These are phyloP conservation scores for Ceratothoa steindachneri DNA, from an alignment of 2,888 invertebrate genomes.

Conservation along the genomic window DNA sequence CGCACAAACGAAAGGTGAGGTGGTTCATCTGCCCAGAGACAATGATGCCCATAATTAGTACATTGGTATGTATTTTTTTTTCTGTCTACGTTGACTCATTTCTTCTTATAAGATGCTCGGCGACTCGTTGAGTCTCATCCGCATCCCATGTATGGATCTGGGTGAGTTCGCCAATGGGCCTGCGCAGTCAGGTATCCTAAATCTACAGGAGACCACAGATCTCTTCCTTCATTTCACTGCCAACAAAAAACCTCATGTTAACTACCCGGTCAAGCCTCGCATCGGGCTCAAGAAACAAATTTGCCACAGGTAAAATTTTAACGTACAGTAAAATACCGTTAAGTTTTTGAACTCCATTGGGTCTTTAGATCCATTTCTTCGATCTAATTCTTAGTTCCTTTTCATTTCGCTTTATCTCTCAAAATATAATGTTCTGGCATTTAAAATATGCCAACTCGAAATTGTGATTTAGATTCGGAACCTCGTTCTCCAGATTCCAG, in stretches of 20 bases:
- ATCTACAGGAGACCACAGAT: slow-evolving; percentile 88
- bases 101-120: slow-evolving; percentile 51
- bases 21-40: not conserved
- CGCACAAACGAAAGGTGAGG: slow-evolving; percentile 59
- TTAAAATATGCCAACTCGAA: no score
- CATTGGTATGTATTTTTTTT: not conserved
- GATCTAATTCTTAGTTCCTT: no score
- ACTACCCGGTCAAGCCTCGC: slow-evolving; percentile 76
- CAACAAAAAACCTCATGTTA: slow-evolving; percentile 70
- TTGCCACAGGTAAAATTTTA: slow-evolving; percentile 48
- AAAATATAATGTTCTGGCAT: not conserved
- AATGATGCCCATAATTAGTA: no score
- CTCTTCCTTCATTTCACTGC: slow-evolving; percentile 94
- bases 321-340: not conserved
- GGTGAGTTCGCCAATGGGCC: slow-evolving; percentile 93
- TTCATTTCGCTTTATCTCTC: not conserved
- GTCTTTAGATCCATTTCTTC: no score
- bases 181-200: slow-evolving; percentile 85
- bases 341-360: no score
- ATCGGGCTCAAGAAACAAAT: slow-evolving; percentile 85
- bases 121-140: slow-evolving; percentile 75
- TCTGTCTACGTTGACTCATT: not conserved
- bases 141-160: slow-evolving; percentile 89
- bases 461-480: no score
- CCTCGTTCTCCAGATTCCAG: slow-evolving; percentile 88